phyloP scores from a whole-genome alignment of 2,888 invertebrate genomes.

The Drosophila flavopinicola region DNA sequence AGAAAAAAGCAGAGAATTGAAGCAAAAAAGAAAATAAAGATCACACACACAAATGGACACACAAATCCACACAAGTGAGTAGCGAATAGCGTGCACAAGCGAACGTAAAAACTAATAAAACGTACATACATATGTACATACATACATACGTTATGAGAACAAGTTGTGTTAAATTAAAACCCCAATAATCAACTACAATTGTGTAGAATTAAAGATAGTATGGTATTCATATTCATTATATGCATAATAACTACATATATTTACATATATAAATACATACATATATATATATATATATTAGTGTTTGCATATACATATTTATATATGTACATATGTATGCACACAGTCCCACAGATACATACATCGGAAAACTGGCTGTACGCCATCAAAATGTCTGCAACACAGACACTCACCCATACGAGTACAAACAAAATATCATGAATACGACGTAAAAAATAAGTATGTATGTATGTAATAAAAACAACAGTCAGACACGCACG shows the following conservation, averaged over 20 bases:
- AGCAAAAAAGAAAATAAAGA: conserved; percentile 39
- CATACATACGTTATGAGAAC: conserved; percentile 19
- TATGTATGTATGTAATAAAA: conserved; percentile 49
- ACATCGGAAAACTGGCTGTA: conserved; percentile 76
- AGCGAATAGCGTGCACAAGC: conserved; percentile 41
- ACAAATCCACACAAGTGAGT: conserved; percentile 7
- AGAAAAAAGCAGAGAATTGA: conserved; percentile 22
- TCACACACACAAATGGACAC: conserved; percentile 27
- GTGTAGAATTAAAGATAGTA: conserved; percentile 2
- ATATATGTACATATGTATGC: conserved; percentile 7
- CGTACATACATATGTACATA: too few relatives aligned
- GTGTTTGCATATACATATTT: not conserved
- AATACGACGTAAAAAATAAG: conserved; percentile 48
- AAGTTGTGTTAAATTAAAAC: conserved; percentile 43
- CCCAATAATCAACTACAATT: conserved; percentile 23
- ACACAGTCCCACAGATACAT: conserved; percentile 43
- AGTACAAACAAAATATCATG: conserved; percentile 37
- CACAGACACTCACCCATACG: conserved; percentile 56
- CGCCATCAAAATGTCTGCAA: conserved; percentile 70
- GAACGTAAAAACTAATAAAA: conserved; percentile 36
- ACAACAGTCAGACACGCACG: conserved; percentile 64
- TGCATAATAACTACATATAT: not conserved
- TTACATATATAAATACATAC: conserved; percentile 7
- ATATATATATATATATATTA: conserved; percentile 2
- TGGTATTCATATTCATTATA: conserved; percentile 1